Evolutionary conservation across 1,140 invertebrate genomes (phyloP), one percentile per base, ranked within the genome.

Genomic region (Chrysomallon squamiferum): DNA sequence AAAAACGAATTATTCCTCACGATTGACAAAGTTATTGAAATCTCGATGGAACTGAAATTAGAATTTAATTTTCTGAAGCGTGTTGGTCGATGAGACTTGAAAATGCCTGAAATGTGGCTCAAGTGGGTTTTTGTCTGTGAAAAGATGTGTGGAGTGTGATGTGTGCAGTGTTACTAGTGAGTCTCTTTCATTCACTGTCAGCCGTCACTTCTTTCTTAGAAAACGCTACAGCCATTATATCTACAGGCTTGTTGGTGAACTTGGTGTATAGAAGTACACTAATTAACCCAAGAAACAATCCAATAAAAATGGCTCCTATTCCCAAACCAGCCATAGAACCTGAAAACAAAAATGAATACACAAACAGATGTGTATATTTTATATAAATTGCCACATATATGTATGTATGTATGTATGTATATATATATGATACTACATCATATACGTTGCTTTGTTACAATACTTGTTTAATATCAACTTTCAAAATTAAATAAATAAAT

Each of bases 301-400:
- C 74, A 0, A 76, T 13, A 0, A 70, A 59, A 7, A 76, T 32
- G 71, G 73, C 73, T 33, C 45, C 65, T 29, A 76, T 43, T 22
- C 64, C 74, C 32, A 76, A 30, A n/a, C 71, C 74, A 3, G 52
- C 74, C 52, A 69, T 68, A 22, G 74, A 54, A 49, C 72, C 74
- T 76, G 64, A 18, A 65, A 56, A 25, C 35, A 29, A 35, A 38
- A n/a, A 38, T 0, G 7, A 47, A 2, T 30, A 56, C 9, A n/a
- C 6, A 0, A 3, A 18, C 13, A 15, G 2, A 35, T 30, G 2
- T 30, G 20, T 7, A 41, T 30, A 15, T 15, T 15, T 45, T n/a
- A 41, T 22, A 13, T 38, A 20, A 3, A 15, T 18, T n/a, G 13
- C 20, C 52, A 32, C 20, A 30, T 33, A 35, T 2, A 13, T 63